Evolutionary conservation across 2,888 invertebrate genomes (phyloP).

Genomic region (Acrobasis repandana): DNA sequence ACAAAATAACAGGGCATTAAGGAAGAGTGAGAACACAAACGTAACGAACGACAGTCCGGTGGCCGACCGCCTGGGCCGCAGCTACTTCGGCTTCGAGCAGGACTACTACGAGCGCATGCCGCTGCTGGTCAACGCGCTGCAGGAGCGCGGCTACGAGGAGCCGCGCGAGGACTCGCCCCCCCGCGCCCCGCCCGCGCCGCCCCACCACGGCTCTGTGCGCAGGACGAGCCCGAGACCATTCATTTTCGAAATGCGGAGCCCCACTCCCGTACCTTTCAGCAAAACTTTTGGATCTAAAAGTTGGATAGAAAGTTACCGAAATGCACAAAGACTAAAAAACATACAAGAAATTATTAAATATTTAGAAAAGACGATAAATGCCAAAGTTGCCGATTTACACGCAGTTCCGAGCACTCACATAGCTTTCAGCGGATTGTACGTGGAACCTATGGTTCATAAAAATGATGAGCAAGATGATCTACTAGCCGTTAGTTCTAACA

Average conservation of each 20-base stretch:
- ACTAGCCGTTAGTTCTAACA: constrained; percentile 45
- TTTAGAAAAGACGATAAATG: constrained; percentile 71
- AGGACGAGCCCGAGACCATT: constrained; percentile 80
- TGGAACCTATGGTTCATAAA: constrained; percentile 54
- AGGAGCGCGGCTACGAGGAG: constrained; percentile 67
- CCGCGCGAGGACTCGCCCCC: constrained; percentile 48
- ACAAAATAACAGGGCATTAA: constrained; percentile 55
- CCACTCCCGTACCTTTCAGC: constrained; percentile 68
- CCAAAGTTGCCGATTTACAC: constrained; percentile 69
- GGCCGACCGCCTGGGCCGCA: constrained; percentile 69
- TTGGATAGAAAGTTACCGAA: constrained; percentile 73
- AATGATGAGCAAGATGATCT: constrained; percentile 38
- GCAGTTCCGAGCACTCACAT: constrained; percentile 55
- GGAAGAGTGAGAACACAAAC: constrained; percentile 38
- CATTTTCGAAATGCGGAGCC: constrained; percentile 65
- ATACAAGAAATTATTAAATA: constrained; percentile 72
- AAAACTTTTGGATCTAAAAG: constrained; percentile 63
- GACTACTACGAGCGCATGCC: constrained; percentile 78
- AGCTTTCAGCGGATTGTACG: constrained; percentile 68
- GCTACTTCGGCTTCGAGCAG: constrained; percentile 71
- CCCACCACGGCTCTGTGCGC: constrained; percentile 48
- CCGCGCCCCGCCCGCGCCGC: constrained; percentile 39
- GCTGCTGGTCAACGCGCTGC: constrained; percentile 71
- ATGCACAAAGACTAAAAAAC: constrained; percentile 71
- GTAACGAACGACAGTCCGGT: constrained; percentile 54